These are phyloP conservation scores for Tinea trinotella DNA, from an alignment of 2,888 invertebrate genomes.

Conservation along the genomic window DNA sequence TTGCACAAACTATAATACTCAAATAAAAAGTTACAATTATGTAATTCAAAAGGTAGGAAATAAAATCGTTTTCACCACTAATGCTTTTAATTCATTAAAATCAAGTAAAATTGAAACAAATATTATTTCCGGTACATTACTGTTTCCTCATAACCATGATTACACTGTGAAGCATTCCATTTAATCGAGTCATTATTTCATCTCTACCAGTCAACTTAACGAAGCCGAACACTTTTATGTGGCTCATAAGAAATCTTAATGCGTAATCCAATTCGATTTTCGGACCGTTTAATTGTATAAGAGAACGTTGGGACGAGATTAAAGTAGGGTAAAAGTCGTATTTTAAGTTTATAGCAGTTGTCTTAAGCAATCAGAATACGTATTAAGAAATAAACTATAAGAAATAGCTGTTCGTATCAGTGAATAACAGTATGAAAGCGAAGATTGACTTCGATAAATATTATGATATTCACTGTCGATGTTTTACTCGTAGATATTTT, in stretches of 20 bases:
- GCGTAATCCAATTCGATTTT: conserved; percentile 45
- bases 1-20: too few relatives aligned
- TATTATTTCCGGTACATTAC: conserved; percentile 21
- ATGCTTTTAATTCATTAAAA: too few relatives aligned
- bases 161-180: conserved; percentile 33
- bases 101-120: not conserved
- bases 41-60: too few relatives aligned
- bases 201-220: conserved; percentile 33
- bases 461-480: conserved; percentile 2
- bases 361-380: conserved; percentile 33
- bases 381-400: conserved; percentile 32
- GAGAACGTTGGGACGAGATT: conserved; percentile 35
- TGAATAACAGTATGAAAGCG: conserved; percentile 1
- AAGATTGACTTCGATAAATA: conserved; percentile 11
- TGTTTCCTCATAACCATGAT: conserved; percentile 22
- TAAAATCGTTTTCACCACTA: too few relatives aligned
- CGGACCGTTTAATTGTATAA: conserved; percentile 39
- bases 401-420: conserved; percentile 10
- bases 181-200: conserved; percentile 47
- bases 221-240: conserved; percentile 44
- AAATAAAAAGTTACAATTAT: too few relatives aligned
- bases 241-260: conserved; percentile 44
- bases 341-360: conserved; percentile 41
- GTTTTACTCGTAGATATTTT: too few relatives aligned
- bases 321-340: conserved; percentile 39